phyloP scores from a whole-genome alignment of 1,140 invertebrate species.

The Psix sp. region DNA sequence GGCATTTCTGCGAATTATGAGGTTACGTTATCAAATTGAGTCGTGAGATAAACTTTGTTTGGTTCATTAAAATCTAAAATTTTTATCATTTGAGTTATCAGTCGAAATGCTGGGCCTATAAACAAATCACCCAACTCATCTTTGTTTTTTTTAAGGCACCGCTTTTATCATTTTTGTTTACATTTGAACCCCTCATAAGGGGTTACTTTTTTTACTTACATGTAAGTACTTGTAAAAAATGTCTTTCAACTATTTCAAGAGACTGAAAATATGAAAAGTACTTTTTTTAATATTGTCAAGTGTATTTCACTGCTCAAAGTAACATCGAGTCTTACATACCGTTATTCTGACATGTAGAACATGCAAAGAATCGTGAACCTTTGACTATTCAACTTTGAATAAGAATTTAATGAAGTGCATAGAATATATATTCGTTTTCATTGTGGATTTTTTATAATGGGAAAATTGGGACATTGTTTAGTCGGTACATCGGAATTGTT shows the following conservation, averaged over 20 bases:
- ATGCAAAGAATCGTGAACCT: too few species aligned
- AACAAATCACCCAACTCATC: constrained; percentile 45
- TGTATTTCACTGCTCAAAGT: too few species aligned
- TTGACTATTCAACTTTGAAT: too few species aligned
- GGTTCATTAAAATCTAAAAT: constrained; percentile 53
- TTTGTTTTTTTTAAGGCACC: constrained; percentile 22
- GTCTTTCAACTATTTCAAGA: too few species aligned
- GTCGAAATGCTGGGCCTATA: constrained; percentile 42
- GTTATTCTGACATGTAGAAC: too few species aligned
- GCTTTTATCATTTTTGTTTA: constrained; percentile 10
- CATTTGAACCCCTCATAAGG: not conserved
- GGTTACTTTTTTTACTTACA: too few species aligned
- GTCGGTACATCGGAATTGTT: constrained; percentile 19
- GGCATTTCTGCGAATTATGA: constrained; percentile 45
- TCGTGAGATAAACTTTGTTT: constrained; percentile 58
- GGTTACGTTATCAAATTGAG: constrained; percentile 57
- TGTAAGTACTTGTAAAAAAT: too few species aligned
- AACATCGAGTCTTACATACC: too few species aligned
- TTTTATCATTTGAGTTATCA: constrained; percentile 46
- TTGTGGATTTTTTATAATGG: constrained; percentile 1
- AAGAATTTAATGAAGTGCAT: too few species aligned
- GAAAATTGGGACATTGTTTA: constrained; percentile 21
- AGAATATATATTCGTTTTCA: too few species aligned
- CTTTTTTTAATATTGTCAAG: too few species aligned
- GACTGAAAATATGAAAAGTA: too few species aligned